Percentiles rank a stretch among this genome's conserved stretches.
phyloP scores from a whole-genome alignment of 2,888 invertebrate species.

The Leptarthrus brevirostris region DNA sequence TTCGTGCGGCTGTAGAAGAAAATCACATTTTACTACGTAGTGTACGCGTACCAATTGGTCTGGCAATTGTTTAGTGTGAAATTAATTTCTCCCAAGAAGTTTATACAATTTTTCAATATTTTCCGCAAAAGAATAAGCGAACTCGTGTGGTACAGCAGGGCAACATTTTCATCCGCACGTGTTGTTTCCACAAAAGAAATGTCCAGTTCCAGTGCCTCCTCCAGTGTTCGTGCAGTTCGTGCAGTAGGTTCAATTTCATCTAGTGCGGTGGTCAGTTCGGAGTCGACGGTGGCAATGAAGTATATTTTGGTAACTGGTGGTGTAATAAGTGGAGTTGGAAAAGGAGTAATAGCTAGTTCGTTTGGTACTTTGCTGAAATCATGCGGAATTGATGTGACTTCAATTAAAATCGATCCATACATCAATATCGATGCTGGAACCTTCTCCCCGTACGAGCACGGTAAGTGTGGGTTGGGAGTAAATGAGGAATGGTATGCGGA shows the following conservation, averaged over 20 bases:
- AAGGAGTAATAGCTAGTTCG: conserved; percentile 94
- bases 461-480: conserved; percentile 69
- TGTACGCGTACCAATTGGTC: too few species aligned
- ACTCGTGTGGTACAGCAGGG: too few species aligned
- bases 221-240: not conserved
- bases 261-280: not conserved
- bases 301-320: conserved; percentile 99
- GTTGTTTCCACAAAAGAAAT: not conserved
- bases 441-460: conserved; percentile 99
- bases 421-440: conserved; percentile 99
- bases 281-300: conserved; percentile 76
- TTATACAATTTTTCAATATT: too few species aligned
- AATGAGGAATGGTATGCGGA: not conserved
- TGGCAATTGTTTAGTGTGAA: too few species aligned
- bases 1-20: too few species aligned
- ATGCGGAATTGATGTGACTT: conserved; percentile 94
- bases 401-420: conserved; percentile 99
- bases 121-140: too few species aligned
- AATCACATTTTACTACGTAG: too few species aligned
- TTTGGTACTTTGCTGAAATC: conserved; percentile 96
- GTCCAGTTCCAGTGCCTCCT: not conserved
- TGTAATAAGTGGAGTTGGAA: conserved; percentile 98
- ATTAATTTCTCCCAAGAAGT: too few species aligned
- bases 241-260: conserved; percentile 7
- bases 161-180: too few species aligned